Base-by-base conservation (phyloP, 2,113 vertebrate genomes). In the Chascanopsetta lugubris region DNA sequence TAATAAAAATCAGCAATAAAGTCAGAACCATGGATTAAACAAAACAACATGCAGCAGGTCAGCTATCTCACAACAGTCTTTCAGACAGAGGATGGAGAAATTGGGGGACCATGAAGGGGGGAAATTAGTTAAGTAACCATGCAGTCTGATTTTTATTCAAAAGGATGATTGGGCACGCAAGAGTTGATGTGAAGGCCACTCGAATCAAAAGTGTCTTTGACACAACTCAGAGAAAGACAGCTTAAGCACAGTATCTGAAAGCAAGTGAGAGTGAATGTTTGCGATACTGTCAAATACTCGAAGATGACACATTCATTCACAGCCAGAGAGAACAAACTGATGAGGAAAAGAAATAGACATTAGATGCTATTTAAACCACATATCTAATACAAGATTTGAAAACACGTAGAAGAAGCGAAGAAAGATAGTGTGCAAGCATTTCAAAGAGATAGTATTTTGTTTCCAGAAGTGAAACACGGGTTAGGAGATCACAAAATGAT, bases 11-110 rank as follows among this genome's bases (percentile, higher is more conserved):
- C 61, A 87, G 69, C 79, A 83, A 72, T 77, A 77, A 46, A 84
- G 24, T 61, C 67, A 83, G 5, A 77, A 73, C 46, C 45, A 86
- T 79, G 83, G 71, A 89, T 80, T 69, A 74, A 90, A n/a, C n/a
- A 92, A 38, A 88, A 89, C 79, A 76, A 86, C 94, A 96, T 96
- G 96, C 94, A 94, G 89, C 82, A 94, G 88, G 92, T 87, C 11
- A n/a, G 51, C 93, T 88, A 77, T 45, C 84, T 79, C 42, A 77
- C 88, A 68, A 93, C 90, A 46, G 34, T 57, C 42, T 73, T 1
- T 80, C 87, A 91, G 92, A 88, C 92, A 18, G 42, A 94, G 84
- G 90, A 89, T 85, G 91, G 85, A 55, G 15, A 15, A 8, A 22
- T 40, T 26, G 51, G 40, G 93, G 93, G 93, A 92, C 89, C n/a